Percentiles rank a stretch among this genome's conserved stretches.
These are phyloP conservation scores for Chamaea fasciata DNA, from an alignment of 2,113 vertebrate genomes.

Conservation along the genomic window DNA sequence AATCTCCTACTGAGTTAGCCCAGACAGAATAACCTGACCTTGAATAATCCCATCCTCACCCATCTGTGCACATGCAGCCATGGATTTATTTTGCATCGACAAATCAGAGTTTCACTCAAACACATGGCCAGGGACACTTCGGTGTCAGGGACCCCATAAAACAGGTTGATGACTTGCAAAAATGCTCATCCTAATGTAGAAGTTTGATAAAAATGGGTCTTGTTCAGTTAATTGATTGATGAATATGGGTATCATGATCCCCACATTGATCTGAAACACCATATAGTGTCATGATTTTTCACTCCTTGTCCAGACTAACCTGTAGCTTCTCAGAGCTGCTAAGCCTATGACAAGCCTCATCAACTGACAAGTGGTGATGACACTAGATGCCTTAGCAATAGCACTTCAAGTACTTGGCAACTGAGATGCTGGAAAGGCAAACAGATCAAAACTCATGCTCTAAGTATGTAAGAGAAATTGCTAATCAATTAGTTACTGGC, in stretches of 20 bases:
- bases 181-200: neutral
- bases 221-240: neutral
- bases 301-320: neutral
- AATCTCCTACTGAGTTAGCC: conserved; percentile 27
- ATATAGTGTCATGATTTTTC: neutral
- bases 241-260: neutral
- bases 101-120: neutral
- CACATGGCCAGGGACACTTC: neutral
- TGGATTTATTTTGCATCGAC: neutral
- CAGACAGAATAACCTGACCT: conserved; percentile 30
- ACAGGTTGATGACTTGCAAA: neutral
- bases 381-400: neutral
- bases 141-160: neutral
- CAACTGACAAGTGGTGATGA: neutral
- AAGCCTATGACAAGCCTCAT: neutral
- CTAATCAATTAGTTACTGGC: neutral
- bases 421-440: neutral
- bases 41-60: conserved; percentile 33
- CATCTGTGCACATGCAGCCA: neutral
- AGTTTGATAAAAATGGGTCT: neutral
- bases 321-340: neutral
- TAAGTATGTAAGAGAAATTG: neutral
- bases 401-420: conserved; percentile 21
- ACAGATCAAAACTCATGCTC: neutral
- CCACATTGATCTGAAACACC: neutral